A percentile compares a stretch with the other conserved stretches of the same genome.
phyloP scores from a whole-genome alignment of 2,113 vertebrate species.

The Vireo altiloquus region DNA sequence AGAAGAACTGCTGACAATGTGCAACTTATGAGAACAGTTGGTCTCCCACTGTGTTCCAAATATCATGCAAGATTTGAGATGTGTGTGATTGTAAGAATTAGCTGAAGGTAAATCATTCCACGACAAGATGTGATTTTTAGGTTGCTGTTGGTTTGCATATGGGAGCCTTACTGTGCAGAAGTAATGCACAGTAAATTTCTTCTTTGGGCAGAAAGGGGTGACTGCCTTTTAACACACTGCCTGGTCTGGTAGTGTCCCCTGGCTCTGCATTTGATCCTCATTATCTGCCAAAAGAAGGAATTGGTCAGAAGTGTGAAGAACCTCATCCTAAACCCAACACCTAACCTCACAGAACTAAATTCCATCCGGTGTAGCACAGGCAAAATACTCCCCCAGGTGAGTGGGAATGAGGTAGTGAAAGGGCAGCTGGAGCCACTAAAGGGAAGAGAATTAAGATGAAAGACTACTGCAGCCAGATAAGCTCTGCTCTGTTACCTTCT shows the following conservation, averaged over 20 bases:
- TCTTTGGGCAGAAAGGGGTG: not conserved
- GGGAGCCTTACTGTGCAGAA: not conserved
- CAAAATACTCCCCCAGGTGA: not conserved
- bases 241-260: not conserved
- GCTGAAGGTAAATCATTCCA: not conserved
- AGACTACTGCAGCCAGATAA: not conserved
- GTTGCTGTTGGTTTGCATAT: not conserved
- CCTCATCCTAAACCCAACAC: not conserved
- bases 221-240: not conserved
- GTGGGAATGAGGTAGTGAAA: not conserved
- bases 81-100: not conserved
- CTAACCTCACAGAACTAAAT: not conserved
- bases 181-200: too few species aligned
- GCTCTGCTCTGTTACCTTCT: conserved; percentile 50
- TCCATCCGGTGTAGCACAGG: not conserved
- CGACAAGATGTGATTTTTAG: not conserved
- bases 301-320: not conserved
- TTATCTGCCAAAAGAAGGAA: not conserved
- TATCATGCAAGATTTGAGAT: not conserved
- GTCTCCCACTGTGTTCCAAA: not conserved
- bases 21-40: not conserved
- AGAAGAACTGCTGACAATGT: not conserved
- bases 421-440: not conserved
- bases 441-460: conserved; percentile 21
- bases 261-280: not conserved